Evolutionary conservation across 2,113 vertebrate species (phyloP), one percentile per base, ranked within the genome.

Genomic region (Octodon degus): DNA sequence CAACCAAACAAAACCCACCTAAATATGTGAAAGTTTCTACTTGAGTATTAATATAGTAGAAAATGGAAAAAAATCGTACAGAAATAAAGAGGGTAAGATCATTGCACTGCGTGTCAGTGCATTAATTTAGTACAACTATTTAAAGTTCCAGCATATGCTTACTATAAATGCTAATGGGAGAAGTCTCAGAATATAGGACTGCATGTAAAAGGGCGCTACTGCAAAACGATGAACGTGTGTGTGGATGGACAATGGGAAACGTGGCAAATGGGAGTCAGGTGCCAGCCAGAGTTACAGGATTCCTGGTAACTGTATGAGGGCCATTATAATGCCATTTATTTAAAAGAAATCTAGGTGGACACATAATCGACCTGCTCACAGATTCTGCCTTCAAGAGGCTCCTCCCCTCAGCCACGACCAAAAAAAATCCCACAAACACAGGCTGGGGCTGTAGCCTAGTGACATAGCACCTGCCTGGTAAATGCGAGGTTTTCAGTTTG

Each of bases 31-130:
- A 80, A 93, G 79, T 40, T 89, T 20, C 11, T 40, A 68, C 14
- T 62, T 58, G 81, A 82, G 11, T 27, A 68, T 62, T 62, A 60
- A 70, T n/a, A 74, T 60, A 30, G n/a, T 0, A 25, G 60, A 81
- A 89, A 89, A 91, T 40, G 24, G 25, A 58, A 80, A 76, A 86
- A 77, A 86, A 82, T 76, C 70, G 81, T 90, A 65, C 58, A 93
- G 74, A 88, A 58, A 50, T 0, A 20, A 20, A 80, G 72, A 22
- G 11, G 27, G 72, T 85, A 47, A 65, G 53, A 55, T 50, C 43
- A 67, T 19, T 70, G 43, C 47, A 83, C 34, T 65, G 2, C 37
- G 68, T 68, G 40, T 63, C 7, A 19, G 55, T 80, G 2, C 37
- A 63, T n/a, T 89, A 60, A 58, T 76, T 30, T 91, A 60, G 10